Evolutionary conservation across 2,888 invertebrate species (phyloP).

Genomic region (Apodemia duryi): DNA sequence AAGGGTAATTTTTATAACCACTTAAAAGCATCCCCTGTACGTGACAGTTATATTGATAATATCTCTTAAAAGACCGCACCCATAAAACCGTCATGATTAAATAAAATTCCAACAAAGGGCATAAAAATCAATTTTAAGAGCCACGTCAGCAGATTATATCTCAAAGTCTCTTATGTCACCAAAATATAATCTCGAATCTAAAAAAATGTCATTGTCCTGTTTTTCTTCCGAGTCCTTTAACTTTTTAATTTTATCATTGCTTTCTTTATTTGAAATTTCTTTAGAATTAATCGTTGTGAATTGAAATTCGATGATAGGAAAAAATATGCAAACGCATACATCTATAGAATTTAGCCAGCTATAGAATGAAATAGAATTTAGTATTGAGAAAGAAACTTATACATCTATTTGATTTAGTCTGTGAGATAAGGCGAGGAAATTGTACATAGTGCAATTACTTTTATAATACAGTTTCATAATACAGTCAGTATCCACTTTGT

Average conservation of each 20-base stretch:
- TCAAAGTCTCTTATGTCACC: constrained; percentile 22
- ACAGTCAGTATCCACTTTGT: no score
- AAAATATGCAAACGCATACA: no score
- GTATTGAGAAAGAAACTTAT: no score
- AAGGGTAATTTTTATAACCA: constrained; percentile 33
- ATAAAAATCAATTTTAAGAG: constrained; percentile 39
- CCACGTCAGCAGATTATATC: constrained; percentile 22
- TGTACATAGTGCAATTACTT: no score
- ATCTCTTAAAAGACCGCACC: constrained; percentile 37
- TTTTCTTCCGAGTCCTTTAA: background rate
- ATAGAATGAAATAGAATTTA: no score
- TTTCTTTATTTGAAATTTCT: no score
- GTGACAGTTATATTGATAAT: constrained; percentile 42
- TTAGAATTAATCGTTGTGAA: no score
- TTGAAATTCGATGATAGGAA: no score
- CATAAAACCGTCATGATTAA: constrained; percentile 41
- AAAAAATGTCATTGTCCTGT: constrained; percentile 12
- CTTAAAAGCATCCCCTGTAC: constrained; percentile 34
- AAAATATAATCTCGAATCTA: background rate
- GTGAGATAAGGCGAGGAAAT: no score
- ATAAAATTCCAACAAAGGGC: constrained; percentile 35
- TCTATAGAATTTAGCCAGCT: no score
- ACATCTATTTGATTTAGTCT: no score
- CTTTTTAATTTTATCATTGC: background rate
- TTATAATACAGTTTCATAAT: no score